Percentiles rank a stretch among this genome's conserved stretches.
Conservation (phyloP, 2,113 vertebrate species). For the Okapia johnstoni region DNA sequence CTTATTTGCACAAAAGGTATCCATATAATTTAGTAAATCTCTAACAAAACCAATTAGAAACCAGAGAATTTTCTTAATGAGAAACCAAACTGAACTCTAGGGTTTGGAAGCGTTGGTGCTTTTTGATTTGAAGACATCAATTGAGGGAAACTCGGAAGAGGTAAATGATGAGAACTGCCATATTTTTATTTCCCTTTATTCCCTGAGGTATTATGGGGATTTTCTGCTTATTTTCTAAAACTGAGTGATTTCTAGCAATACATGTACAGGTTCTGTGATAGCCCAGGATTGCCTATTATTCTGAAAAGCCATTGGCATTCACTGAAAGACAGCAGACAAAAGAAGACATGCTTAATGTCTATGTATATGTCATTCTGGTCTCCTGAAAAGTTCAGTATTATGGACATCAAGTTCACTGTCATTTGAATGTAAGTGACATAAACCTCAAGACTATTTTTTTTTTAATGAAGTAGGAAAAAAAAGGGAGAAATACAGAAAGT, state of each 20-base stretch:
- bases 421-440: slow-evolving; percentile 44
- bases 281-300: slow-evolving; percentile 23
- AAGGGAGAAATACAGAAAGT: slow-evolving; percentile 9
- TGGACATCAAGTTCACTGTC: background rate
- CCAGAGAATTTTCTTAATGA: slow-evolving; percentile 28
- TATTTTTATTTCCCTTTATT: background rate
- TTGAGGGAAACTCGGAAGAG: background rate
- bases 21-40: background rate
- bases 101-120: background rate
- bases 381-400: slow-evolving; percentile 33
- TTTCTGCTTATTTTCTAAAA: slow-evolving; percentile 39
- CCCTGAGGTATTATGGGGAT: background rate
- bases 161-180: background rate
- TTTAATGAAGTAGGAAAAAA: background rate
- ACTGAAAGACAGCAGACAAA: slow-evolving; percentile 12
- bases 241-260: background rate
- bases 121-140: slow-evolving; percentile 5
- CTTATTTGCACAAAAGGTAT: background rate
- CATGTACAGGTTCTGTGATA: background rate
- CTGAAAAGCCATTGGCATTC: slow-evolving; percentile 61
- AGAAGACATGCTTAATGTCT: slow-evolving; percentile 11
- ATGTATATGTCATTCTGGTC: background rate
- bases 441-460: slow-evolving; percentile 45
- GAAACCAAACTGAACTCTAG: background rate
- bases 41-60: slow-evolving; percentile 21